Conservation (phyloP, 2,888 invertebrate genomes). For the Acanthopleura granulata region DNA sequence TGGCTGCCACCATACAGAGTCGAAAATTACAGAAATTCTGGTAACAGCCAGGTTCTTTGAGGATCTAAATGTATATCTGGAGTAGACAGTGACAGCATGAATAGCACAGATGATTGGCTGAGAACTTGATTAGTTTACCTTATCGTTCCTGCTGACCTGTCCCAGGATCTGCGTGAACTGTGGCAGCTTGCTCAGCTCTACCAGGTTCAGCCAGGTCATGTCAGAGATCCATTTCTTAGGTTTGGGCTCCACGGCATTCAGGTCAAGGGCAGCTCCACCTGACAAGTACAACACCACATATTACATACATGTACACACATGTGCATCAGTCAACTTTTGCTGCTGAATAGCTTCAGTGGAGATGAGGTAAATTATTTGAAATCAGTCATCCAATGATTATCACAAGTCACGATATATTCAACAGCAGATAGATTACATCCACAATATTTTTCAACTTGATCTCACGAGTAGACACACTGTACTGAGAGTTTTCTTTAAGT, state of each 20-base stretch:
- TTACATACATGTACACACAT: too few relatives aligned
- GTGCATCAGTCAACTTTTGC: too few relatives aligned
- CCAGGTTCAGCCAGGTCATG: slow-evolving; percentile 70
- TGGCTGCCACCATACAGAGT: too few relatives aligned
- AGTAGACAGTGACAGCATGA: neutral
- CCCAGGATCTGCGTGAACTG: slow-evolving; percentile 68
- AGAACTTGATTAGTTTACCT: slow-evolving; percentile 42
- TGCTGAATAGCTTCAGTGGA: too few relatives aligned
- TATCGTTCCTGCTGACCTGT: slow-evolving; percentile 68
- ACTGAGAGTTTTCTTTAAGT: neutral
- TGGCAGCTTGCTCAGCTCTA: slow-evolving; percentile 68
- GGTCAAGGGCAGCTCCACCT: slow-evolving; percentile 70
- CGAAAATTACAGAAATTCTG: too few relatives aligned
- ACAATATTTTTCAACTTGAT: neutral
- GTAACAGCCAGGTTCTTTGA: too few relatives aligned
- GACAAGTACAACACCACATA: neutral
- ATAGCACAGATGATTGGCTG: neutral
- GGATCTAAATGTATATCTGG: too few relatives aligned
- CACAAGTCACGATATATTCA: too few relatives aligned
- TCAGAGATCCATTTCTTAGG: slow-evolving; percentile 71
- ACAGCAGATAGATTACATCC: too few relatives aligned
- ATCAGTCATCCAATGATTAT: too few relatives aligned
- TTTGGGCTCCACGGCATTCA: slow-evolving; percentile 70
- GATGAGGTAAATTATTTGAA: too few relatives aligned
- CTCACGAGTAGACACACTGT: neutral